Evolutionary conservation across 2,888 invertebrate species (phyloP).

Genomic region (Pandemis heparana): DNA sequence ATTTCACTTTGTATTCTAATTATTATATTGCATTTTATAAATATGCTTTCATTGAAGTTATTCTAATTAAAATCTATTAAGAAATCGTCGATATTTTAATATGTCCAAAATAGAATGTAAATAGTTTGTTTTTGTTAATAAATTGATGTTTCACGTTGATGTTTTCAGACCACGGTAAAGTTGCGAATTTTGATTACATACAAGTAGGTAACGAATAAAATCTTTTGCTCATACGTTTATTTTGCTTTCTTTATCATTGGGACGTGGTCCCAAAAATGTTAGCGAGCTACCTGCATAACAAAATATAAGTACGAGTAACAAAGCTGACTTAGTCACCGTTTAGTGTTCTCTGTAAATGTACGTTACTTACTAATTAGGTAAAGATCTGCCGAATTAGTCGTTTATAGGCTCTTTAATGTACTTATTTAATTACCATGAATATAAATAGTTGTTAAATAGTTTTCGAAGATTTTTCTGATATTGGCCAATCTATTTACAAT

Average conservation of each 20-base stretch:
- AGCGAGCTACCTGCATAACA: conserved; percentile 38
- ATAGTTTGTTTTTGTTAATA: conserved; percentile 80
- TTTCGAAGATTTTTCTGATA: conserved; percentile 72
- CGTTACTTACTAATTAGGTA: conserved; percentile 60
- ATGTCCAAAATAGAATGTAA: conserved; percentile 65
- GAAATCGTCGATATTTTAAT: conserved; percentile 76
- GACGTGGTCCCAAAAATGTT: conserved; percentile 38
- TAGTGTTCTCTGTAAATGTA: conserved; percentile 75
- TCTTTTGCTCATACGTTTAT: conserved; percentile 27
- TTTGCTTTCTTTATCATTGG: conserved; percentile 44
- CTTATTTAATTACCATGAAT: conserved; percentile 49
- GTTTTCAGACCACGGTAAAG: conserved; percentile 69
- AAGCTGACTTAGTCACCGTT: conserved; percentile 68
- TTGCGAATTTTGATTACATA: conserved; percentile 54
- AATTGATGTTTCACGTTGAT: conserved; percentile 81
- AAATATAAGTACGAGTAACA: conserved; percentile 41
- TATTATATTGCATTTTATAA: conserved; percentile 1
- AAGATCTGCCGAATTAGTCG: conserved; percentile 82
- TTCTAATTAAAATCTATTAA: background rate
- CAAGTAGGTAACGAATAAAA: conserved; percentile 27
- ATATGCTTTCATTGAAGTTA: conserved; percentile 2
- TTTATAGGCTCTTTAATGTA: conserved; percentile 67
- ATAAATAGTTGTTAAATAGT: conserved; percentile 59
- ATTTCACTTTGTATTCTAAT: background rate
- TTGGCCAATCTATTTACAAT: conserved; percentile 67